These are phyloP conservation scores for Pyrrhopygopsis socrates DNA, from an alignment of 2,888 invertebrate genomes.

Conservation along the genomic window DNA sequence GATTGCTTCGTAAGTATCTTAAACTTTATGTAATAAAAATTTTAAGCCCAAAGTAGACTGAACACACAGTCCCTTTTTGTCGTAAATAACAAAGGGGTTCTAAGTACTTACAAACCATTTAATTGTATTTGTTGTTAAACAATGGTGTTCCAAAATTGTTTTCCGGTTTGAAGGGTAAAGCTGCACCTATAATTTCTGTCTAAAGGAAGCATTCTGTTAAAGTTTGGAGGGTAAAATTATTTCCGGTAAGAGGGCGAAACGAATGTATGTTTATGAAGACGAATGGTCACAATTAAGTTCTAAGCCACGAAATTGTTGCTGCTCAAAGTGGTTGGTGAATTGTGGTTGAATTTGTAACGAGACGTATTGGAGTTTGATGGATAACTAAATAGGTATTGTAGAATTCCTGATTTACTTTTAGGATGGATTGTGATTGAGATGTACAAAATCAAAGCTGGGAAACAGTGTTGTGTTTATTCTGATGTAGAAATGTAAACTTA, in stretches of 20 bases:
- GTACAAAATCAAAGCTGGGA: no score
- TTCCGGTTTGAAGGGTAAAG: constrained; percentile 29
- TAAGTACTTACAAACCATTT: constrained; percentile 6
- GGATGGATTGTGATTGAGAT: no score
- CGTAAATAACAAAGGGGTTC: constrained; percentile 8
- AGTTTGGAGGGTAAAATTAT: constrained; percentile 29
- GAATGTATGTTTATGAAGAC: constrained; percentile 13
- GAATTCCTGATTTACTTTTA: no score
- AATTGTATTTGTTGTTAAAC: constrained; percentile 36
- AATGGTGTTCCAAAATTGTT: constrained; percentile 26
- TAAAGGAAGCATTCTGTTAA: constrained; percentile 37
- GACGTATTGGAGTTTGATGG: background rate
- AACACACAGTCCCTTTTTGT: constrained; percentile 1
- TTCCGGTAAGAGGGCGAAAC: constrained; percentile 8
- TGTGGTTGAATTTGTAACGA: background rate
- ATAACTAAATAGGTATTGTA: no score
- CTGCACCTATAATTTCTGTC: constrained; percentile 36
- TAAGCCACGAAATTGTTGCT: background rate
- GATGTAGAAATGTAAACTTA: no score
- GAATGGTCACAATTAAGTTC: constrained; percentile 1
- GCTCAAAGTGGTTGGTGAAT: background rate
- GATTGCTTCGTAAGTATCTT: background rate
- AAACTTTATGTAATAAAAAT: background rate
- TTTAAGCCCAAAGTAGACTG: background rate
- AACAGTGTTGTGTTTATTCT: no score